Base-by-base conservation (phyloP, 2,888 invertebrate genomes). In the Elgonia sp. region DNA sequence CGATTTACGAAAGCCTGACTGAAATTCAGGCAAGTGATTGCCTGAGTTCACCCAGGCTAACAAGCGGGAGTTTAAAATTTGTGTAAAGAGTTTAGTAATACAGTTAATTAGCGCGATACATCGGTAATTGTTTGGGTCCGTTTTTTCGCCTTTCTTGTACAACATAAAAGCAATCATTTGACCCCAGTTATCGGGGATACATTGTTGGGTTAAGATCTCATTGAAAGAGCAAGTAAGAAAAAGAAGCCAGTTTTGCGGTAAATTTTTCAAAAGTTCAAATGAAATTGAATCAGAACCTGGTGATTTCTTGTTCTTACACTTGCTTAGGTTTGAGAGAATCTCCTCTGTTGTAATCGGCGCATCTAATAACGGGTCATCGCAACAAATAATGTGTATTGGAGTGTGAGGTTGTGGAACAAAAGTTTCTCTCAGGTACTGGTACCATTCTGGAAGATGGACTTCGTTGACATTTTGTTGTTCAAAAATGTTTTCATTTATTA, bases 1-100 rank as follows among this genome's bases (percentile, higher is more conserved):
- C 12, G 39, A 39, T 10, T 39, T 8, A 5, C 72, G 8, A 16
- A 72, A 72, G 6, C 72, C 72, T 3, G 72, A 72, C 39, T 72
- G 72, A 55, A 37, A 72, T 55, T 72, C 72, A n/a, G 72, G 72
- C 0, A 72, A n/a, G n/a, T 18, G 72, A 18, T 37, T 16, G 1
- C 39, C 40, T 4, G 14, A 20, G 2, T 12, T 6, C 2, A n/a
- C 55, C 72, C 72, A 72, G n/a, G 10, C n/a, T 14, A n/a, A 14
- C 2, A 46, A 14, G 2, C 46, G 46, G 7, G 3, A 5, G 46
- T 46, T 46, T 46, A 46, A 46, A 5, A 46, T 46, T 1, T 5
- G 46, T 1, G 46, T 5, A 7, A 46, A 46, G 14, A 46, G 10
- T 7, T 46, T 46, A 1, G 8, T 2, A 14, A 46, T 46, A 46